Percentiles rank a stretch among this genome's conserved stretches.
These are phyloP conservation scores for Drosophila melanogaster DNA, from an alignment of 1,140 invertebrate species.

Conservation along the genomic window DNA sequence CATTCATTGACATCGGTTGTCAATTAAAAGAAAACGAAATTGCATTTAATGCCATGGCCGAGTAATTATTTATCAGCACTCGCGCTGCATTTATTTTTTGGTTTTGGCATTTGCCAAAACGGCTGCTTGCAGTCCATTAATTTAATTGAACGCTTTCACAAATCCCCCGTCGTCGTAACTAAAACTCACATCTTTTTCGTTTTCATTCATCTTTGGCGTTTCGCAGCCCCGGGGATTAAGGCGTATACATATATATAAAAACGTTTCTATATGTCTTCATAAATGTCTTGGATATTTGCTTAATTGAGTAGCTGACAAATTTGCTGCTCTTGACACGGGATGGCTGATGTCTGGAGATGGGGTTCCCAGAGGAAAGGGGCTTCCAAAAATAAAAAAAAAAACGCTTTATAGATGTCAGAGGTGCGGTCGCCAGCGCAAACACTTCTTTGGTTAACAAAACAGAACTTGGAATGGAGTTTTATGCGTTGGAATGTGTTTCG, in stretches of 20 bases:
- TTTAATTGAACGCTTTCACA: slow-evolving; percentile 83
- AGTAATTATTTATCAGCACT: slow-evolving; percentile 58
- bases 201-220: slow-evolving; percentile 30
- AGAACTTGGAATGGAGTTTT: slow-evolving; percentile 25
- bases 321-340: slow-evolving; percentile 50
- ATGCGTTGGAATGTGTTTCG: slow-evolving; percentile 35
- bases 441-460: slow-evolving; percentile 46
- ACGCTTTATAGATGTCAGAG: slow-evolving; percentile 12
- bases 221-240: slow-evolving; percentile 17
- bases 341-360: slow-evolving; percentile 9
- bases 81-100: slow-evolving; percentile 33
- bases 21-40: slow-evolving; percentile 59
- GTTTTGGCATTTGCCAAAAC: slow-evolving; percentile 59
- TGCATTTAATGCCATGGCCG: slow-evolving; percentile 31
- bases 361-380: not conserved
- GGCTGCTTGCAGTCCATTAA: slow-evolving; percentile 63
- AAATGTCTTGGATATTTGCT: slow-evolving; percentile 49
- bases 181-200: slow-evolving; percentile 21
- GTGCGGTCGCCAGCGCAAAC: slow-evolving; percentile 50
- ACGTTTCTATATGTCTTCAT: slow-evolving; percentile 38
- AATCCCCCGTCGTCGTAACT: slow-evolving; percentile 60
- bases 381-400: slow-evolving; percentile 15
- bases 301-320: slow-evolving; percentile 78
- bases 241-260: slow-evolving; percentile 9
- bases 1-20: slow-evolving; percentile 32